Base-by-base conservation (phyloP, 2,797 vertebrate species). In the Trachops cirrhosus region DNA sequence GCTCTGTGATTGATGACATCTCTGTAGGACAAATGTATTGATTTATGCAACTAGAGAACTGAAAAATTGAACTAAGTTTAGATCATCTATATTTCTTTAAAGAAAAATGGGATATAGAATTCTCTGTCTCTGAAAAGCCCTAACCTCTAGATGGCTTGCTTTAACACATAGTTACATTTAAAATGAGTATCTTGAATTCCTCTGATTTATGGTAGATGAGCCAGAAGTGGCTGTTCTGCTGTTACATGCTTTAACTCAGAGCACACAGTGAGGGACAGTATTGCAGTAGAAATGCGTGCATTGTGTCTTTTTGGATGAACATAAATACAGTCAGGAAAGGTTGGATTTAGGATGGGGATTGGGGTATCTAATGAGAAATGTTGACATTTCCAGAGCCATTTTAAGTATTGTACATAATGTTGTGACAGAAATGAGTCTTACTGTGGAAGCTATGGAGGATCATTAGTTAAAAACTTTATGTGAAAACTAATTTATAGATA, bases 401-500 rank as follows among this genome's bases (percentile, higher is more conserved):
- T 80, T 59, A 89, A 82, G 9, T 48, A 21, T 34, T 34, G 1
- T 16, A 11, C 16, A 16, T 90, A 74, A 24, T 34, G 6, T 68
- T 52, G 14, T 32, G n/a, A 79, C 54, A 91, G 79, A 48, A 83
- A 26, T 48, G n/a, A 95, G 15, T 46, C 50, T 71, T 37, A n/a
- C 6, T 86, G 9, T 87, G 21, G 39, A 62, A 75, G 16, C 37
- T 21, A 16, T 34, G 15, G n/a, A 50, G 41, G 32, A 37, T 52
- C 32, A 24, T 70, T 50, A 46, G 48, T 57, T 87, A 82, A 74
- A 83, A 79, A 67, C 26, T 87, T 32, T 21, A 46, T 5, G 26
- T 52, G 62, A 78, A 84, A 75, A 88, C 24, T 89, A 68, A 84
- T 64, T 92, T 62, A 80, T 41, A 93, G 48, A 78, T 92, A 77